Conservation (phyloP, 2,888 invertebrate species). For the Mimachlamys varia region DNA sequence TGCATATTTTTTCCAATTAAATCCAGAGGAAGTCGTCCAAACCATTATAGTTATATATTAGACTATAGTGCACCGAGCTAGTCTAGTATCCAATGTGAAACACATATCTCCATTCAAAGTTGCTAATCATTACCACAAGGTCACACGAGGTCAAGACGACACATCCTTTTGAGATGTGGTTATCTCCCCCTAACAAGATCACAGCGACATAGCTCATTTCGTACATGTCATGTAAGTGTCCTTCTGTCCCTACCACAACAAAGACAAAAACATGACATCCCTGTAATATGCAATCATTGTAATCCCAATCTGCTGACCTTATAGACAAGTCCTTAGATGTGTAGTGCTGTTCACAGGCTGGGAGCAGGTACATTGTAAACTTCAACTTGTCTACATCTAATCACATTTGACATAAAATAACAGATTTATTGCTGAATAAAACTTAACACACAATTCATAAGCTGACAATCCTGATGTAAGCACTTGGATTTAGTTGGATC, state of each 20-base stretch:
- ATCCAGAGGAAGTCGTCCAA: background rate
- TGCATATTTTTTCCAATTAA: slow-evolving; percentile 1
- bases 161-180: slow-evolving; percentile 28
- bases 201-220: slow-evolving; percentile 20
- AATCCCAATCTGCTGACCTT: slow-evolving; percentile 7
- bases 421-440: too few relatives aligned
- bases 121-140: slow-evolving; percentile 22
- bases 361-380: background rate
- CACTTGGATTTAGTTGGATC: too few relatives aligned
- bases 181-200: slow-evolving; percentile 25
- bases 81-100: slow-evolving; percentile 15
- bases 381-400: background rate
- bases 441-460: too few relatives aligned
- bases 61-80: background rate
- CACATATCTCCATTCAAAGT: background rate
- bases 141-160: slow-evolving; percentile 7
- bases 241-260: slow-evolving; percentile 29
- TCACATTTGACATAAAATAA: too few relatives aligned
- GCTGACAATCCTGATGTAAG: too few relatives aligned
- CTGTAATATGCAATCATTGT: background rate
- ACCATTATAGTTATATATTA: slow-evolving; percentile 5
- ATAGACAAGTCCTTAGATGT: background rate
- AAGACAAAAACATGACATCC: slow-evolving; percentile 29
- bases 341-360: background rate
- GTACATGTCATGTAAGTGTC: background rate